Evolutionary conservation across 2,113 vertebrate species (phyloP).

Genomic region (human (Homo sapiens)): DNA sequence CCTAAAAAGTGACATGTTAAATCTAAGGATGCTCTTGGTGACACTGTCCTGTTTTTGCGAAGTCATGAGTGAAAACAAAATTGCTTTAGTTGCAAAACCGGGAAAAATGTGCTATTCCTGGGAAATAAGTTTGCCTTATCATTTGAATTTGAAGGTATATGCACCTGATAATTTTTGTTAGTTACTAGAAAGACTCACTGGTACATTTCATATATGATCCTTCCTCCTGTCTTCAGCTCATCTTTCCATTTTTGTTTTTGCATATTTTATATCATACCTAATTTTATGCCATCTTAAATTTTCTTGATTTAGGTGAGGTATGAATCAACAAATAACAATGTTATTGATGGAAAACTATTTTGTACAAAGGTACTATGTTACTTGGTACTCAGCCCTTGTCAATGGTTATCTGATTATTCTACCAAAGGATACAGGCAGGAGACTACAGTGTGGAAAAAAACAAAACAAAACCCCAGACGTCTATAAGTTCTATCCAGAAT

Average conservation of each 20-base stretch:
- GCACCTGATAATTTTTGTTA: background rate
- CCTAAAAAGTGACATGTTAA: background rate
- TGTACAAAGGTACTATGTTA: background rate
- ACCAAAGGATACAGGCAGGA: background rate
- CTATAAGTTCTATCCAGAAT: background rate
- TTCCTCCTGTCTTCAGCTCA: background rate
- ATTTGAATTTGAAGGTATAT: background rate
- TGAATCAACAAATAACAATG: background rate
- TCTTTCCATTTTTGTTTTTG: background rate
- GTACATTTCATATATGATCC: background rate
- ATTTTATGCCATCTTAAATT: background rate
- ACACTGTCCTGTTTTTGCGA: background rate
- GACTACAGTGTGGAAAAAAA: background rate
- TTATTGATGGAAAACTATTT: constrained; percentile 5
- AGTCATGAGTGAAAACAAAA: background rate
- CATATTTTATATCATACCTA: background rate
- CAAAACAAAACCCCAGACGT: background rate
- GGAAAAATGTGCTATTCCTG: background rate
- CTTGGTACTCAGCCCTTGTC: background rate
- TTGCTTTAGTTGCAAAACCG: background rate
- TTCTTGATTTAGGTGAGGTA: background rate
- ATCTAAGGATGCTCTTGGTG: background rate
- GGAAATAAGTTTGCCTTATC: background rate
- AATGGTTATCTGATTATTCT: background rate
- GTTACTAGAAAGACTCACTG: background rate